Percentiles rank a stretch among this genome's conserved stretches.
Conservation (phyloP, 2,113 vertebrate species). For the Lagopus leucura region DNA sequence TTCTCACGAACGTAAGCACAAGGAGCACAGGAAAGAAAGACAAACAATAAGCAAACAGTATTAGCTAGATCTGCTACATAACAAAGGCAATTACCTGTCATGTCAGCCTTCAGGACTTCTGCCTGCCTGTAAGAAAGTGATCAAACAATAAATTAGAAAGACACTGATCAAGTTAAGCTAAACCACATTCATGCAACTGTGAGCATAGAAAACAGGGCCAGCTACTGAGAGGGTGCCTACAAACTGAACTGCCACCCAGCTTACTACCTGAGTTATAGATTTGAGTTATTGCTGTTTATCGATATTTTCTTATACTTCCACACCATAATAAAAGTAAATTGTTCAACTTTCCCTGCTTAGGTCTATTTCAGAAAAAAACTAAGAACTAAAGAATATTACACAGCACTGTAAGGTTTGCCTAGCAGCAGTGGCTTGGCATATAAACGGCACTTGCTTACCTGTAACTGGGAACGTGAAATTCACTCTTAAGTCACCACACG, state of each 20-base stretch:
- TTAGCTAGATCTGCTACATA: neutral
- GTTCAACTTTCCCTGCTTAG: neutral
- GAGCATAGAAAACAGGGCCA: neutral
- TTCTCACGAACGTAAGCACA: neutral
- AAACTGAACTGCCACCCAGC: neutral
- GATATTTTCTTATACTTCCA: neutral
- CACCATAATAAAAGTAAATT: neutral
- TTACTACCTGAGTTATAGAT: neutral
- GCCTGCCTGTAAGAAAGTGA: conserved; percentile 89
- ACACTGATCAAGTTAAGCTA: neutral
- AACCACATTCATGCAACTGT: neutral
- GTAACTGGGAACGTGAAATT: neutral
- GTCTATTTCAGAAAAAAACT: neutral
- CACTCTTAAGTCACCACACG: fast-evolving
- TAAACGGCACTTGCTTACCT: neutral
- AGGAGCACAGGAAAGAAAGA: neutral
- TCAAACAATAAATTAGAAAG: conserved; percentile 52
- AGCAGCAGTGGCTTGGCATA: neutral
- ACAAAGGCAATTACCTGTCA: conserved; percentile 88
- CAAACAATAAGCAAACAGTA: neutral
- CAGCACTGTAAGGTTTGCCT: neutral
- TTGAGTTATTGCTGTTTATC: neutral
- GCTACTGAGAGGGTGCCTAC: neutral
- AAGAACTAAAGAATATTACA: neutral
- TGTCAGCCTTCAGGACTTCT: conserved; percentile 99